Percentiles rank a stretch among this genome's conserved stretches.
Conservation (phyloP, 64 coral and sea anemone species). For the Montipora sp. region DNA sequence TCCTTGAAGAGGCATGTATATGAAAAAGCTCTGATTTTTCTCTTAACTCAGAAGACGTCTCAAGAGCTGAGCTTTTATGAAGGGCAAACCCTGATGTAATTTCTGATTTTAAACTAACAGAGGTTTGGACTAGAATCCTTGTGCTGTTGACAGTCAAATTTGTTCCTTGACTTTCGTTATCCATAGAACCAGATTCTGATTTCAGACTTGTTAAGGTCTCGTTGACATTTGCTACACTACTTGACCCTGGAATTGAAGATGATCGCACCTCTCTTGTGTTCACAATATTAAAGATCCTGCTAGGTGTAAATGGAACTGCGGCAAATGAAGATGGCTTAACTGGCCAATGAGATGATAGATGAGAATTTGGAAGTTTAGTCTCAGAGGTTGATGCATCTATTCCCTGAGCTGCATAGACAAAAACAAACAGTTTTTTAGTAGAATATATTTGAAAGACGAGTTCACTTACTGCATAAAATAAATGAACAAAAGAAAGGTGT, state of each 20-base stretch:
- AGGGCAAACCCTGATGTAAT: not conserved
- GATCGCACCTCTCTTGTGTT: not conserved
- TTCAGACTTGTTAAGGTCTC: not conserved
- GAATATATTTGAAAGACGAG: too few relatives aligned
- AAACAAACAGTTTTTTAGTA: not conserved
- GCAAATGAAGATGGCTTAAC: not conserved
- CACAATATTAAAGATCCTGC: not conserved
- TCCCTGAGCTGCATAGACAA: not conserved
- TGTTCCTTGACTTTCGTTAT: not conserved
- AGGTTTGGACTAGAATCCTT: not conserved
- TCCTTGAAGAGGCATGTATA: not conserved
- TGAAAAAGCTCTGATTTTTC: not conserved
- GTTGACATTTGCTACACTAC: not conserved
- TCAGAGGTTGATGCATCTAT: not conserved
- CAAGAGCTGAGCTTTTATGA: not conserved
- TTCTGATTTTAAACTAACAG: not conserved
- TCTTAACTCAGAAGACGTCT: not conserved
- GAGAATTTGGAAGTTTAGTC: not conserved
- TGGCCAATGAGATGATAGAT: not conserved
- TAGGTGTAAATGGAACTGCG: not conserved
- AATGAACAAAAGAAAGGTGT: too few relatives aligned
- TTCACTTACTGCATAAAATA: too few relatives aligned
- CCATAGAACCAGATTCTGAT: not conserved
- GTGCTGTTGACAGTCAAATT: not conserved
- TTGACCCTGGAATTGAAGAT: not conserved